Conservation (phyloP, 2,113 vertebrate genomes). For the Tachycineta bicolor region DNA sequence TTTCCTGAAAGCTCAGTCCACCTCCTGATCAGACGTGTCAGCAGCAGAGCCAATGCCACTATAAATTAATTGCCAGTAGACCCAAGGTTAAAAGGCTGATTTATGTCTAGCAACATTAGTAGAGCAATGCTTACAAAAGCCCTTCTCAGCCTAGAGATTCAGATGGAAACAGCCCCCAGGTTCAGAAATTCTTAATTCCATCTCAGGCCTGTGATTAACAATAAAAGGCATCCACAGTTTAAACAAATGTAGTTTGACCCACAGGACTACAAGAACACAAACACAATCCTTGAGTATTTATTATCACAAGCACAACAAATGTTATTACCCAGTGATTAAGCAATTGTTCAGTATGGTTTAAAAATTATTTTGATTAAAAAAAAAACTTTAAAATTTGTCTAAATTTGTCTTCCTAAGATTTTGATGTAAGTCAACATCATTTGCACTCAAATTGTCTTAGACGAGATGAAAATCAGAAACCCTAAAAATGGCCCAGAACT, state of each 20-base stretch:
- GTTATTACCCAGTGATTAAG: background rate
- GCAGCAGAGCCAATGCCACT: background rate
- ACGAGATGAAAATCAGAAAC: background rate
- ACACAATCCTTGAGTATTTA: background rate
- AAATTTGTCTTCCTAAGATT: background rate
- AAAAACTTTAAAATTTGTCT: background rate
- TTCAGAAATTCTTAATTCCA: background rate
- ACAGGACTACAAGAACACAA: accelerated
- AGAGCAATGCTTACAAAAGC: background rate
- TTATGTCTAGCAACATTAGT: background rate
- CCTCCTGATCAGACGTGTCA: accelerated
- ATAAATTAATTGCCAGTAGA: background rate
- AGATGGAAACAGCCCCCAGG: background rate
- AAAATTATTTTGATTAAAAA: background rate
- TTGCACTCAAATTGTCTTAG: background rate
- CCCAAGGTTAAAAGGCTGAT: background rate
- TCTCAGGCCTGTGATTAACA: background rate
- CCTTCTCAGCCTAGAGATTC: background rate
- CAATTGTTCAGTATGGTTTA: background rate
- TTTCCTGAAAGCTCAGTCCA: background rate
- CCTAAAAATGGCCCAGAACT: background rate
- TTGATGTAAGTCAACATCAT: background rate
- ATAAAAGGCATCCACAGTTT: background rate
- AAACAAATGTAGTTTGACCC: background rate
- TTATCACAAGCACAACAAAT: background rate